Evolutionary conservation across 2,888 invertebrate genomes (phyloP), one percentile per base, ranked within the genome.

Genomic region (Loripinus fragilis): DNA sequence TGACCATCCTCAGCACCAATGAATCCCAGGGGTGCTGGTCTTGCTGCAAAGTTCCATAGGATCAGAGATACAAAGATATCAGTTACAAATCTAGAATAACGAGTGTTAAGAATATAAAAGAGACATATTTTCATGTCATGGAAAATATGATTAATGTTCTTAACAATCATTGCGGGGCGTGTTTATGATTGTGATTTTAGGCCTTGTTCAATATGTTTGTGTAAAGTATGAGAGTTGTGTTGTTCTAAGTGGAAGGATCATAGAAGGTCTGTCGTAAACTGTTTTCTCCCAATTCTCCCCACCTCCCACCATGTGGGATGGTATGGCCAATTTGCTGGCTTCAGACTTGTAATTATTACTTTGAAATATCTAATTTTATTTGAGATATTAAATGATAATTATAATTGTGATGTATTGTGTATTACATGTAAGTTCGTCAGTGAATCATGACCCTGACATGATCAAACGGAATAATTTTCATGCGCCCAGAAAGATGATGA

Each of bases 261-360:
- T 23, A 23, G 48, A 48, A 52, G 52, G 52, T 52, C 52, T 10
- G 52, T 52, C 25, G 52, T 25, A 5, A 52, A 20, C 52, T 25
- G 2, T 25, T 25, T 52, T 52, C 25, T 52, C 52, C 52, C 52
- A 25, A 23, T 52, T 25, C 52, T 52, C 52, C 52, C 52, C 52
- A 23, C 52, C 52, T 25, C 52, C 52, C 52, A 8, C 52, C 52
- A n/a, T n/a, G 52, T 25, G 52, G 52, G 52, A 23, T 52, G 52
- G 52, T 52, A 25, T 25, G 52, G 52, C 52, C 52, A 52, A 52
- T 25, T 52, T 52, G 23, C 25, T 52, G 52, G 52, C 25, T 52
- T 52, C 52, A 25, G 52, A 52, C 52, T 52, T 52, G 52, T 52
- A 52, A 52, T 52, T 52, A 23, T 52, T 25, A 52, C 52, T 52